Conservation (phyloP, 2,888 invertebrate genomes). For the Dione juno region DNA sequence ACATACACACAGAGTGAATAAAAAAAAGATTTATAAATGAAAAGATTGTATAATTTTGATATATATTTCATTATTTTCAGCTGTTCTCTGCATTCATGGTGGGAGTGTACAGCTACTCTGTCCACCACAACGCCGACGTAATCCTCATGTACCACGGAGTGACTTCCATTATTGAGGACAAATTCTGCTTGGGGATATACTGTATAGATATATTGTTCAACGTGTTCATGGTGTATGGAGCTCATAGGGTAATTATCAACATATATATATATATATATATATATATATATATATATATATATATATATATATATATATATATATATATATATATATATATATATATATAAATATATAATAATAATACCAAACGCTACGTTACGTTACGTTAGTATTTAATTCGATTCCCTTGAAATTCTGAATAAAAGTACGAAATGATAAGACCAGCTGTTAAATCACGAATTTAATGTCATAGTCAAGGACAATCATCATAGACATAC, state of each 20-base stretch:
- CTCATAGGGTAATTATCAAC: constrained; percentile 62
- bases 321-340: no score
- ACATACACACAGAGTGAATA: no score
- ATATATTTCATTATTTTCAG: constrained; percentile 51
- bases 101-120: constrained; percentile 60
- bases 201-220: constrained; percentile 62
- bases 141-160: constrained; percentile 54
- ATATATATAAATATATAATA: no score
- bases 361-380: no score
- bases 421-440: no score
- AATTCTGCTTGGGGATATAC: constrained; percentile 60
- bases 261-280: neutral
- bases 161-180: constrained; percentile 49
- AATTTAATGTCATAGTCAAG: neutral
- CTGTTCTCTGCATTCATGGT: constrained; percentile 65
- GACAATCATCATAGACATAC: no score
- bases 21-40: no score
- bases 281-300: no score
- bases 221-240: constrained; percentile 61
- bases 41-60: no score
- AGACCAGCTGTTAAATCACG: neutral
- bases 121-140: constrained; percentile 46
- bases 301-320: no score
- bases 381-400: no score
- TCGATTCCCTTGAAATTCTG: no score